Percentiles rank a stretch among this genome's conserved stretches.
Conservation (phyloP, 2,113 vertebrate species). For the Gymnobelideus leadbeateri region DNA sequence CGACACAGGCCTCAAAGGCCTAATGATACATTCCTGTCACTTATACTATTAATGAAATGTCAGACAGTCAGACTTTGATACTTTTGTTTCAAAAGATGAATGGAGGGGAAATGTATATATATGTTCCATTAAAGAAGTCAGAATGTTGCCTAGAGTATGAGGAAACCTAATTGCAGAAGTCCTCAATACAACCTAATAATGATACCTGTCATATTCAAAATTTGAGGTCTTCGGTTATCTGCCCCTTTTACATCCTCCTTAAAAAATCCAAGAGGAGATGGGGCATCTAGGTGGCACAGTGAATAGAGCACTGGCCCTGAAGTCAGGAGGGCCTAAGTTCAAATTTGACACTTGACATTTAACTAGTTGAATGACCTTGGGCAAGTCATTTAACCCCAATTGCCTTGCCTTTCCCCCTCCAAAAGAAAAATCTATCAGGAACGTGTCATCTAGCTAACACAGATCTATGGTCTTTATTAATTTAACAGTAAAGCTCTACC, state of each 20-base stretch:
- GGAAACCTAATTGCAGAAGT: neutral
- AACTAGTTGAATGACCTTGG: too few relatives aligned
- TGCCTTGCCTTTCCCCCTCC: too few relatives aligned
- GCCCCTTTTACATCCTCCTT: neutral
- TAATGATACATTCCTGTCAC: slow-evolving; percentile 71
- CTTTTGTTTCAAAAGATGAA: slow-evolving; percentile 34
- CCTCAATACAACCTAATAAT: neutral
- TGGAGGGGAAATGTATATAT: slow-evolving; percentile 35
- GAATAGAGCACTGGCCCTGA: too few relatives aligned
- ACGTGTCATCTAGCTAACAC: neutral
- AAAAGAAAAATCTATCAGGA: too few relatives aligned
- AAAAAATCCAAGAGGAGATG: neutral
- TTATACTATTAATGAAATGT: slow-evolving; percentile 65
- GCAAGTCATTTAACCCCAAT: too few relatives aligned
- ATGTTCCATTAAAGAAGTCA: slow-evolving; percentile 23
- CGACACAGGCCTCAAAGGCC: slow-evolving; percentile 71
- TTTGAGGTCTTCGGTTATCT: neutral
- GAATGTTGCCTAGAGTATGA: neutral
- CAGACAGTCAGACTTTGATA: slow-evolving; percentile 23
- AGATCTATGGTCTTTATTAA: neutral
- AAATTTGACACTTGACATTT: too few relatives aligned
- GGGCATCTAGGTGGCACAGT: too few relatives aligned
- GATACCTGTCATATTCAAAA: neutral
- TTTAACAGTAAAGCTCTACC: neutral
- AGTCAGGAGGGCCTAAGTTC: too few relatives aligned